Evolutionary conservation across 2,888 invertebrate species (phyloP), one percentile per base, ranked within the genome.

Genomic region (Ormyrus labotus): DNA sequence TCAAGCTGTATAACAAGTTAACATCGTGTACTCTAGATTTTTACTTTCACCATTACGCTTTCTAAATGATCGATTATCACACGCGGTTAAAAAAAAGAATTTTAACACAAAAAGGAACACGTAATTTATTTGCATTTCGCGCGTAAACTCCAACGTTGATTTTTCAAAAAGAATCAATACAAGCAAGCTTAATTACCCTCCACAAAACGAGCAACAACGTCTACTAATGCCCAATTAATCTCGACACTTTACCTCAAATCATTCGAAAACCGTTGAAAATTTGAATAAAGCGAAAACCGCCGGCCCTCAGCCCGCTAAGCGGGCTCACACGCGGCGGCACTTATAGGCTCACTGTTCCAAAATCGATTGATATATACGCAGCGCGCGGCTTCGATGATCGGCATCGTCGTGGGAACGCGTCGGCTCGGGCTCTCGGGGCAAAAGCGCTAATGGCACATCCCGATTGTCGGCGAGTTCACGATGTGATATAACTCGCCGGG

Each of bases 361-460:
- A 34, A 34, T 34, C 34, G 34, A 34, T 34, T 34, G 34, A 34
- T 34, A 1, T 34, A 1, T 34, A 34, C 34, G 34, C 34, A 34
- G 34, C 34, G 34, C 13, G 34, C 34, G 0, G 19, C 13, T 19
- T 34, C 34, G 34, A 34, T 4, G 34, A 34, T 34, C 34, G 34
- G 65, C 50, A 53, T 19, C 13, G 70, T 58, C 80, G 80, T 81
- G 80, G 80, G 72, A 81, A 81, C 67, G 57, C 47, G 19, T 3
- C 57, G 53, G 53, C 11, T 71, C n/a, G 34, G 50, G 55, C 13
- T 7, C 13, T 47, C 57, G 67, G 68, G 68, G 82, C 80, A 87
- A 89, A 88, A 89, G 88, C 87, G 85, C 86, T 90, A 90, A 90
- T 90, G 89, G 89, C 89, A 90, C 89, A 90, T 88, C 89, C 88